Percentiles rank a stretch among this genome's conserved stretches.
Evolutionary conservation across 1,140 invertebrate species (phyloP).

Genomic region (Neuroterus valhalla): DNA sequence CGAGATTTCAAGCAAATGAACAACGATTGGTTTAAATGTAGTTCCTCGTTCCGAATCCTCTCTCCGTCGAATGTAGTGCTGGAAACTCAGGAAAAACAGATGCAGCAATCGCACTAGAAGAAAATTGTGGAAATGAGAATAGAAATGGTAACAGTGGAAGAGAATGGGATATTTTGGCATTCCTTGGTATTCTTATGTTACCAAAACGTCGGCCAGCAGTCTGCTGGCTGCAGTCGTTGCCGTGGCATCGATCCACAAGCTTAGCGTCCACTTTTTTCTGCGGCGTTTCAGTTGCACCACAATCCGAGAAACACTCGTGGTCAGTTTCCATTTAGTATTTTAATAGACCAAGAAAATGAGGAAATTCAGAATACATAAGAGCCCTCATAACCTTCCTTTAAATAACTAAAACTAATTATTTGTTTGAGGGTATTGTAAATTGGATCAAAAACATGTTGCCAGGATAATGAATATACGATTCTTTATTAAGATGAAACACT

Average conservation of each 20-base stretch:
- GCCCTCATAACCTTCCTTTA: too few species aligned
- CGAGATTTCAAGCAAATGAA: constrained; percentile 6
- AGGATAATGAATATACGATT: too few species aligned
- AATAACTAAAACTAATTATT: too few species aligned
- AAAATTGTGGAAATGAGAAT: constrained; percentile 46
- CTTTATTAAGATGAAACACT: too few species aligned
- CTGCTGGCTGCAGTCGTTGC: constrained; percentile 63
- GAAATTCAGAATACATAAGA: too few species aligned
- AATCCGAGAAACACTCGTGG: constrained; percentile 52
- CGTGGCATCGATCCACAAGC: constrained; percentile 64
- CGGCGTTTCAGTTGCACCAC: constrained; percentile 53
- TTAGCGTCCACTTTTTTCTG: constrained; percentile 62
- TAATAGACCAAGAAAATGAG: neutral
- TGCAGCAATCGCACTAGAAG: constrained; percentile 44
- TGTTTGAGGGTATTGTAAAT: too few species aligned
- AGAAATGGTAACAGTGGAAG: constrained; percentile 51
- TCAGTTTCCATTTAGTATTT: constrained; percentile 41
- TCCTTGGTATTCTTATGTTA: constrained; percentile 2
- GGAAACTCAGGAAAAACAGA: constrained; percentile 13
- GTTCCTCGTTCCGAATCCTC: constrained; percentile 16
- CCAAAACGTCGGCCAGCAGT: constrained; percentile 56
- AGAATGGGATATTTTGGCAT: constrained; percentile 14
- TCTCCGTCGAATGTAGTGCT: neutral
- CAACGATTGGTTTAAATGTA: constrained; percentile 25
- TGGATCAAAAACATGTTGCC: too few species aligned